Base-by-base conservation (phyloP, 2,797 vertebrate genomes). In the Chaunax sp. region DNA sequence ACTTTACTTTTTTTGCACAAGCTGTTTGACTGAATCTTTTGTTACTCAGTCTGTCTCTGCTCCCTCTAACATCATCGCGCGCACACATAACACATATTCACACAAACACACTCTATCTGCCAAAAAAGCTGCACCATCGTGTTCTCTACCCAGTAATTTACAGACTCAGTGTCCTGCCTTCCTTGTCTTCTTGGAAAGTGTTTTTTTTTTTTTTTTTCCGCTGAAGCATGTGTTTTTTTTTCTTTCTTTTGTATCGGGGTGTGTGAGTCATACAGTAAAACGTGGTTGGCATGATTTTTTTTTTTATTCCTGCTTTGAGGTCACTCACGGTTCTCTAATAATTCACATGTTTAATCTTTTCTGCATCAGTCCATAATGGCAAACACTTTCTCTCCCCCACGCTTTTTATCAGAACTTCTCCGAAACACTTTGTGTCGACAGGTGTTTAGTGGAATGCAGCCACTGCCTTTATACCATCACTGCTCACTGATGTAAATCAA, bases 401-500 rank as follows among this genome's bases (percentile, higher is more conserved):
- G 35, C 52, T 49, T 47, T 58, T n/a, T 5, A 46, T 63, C 25
- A 16, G 35, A 12, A 10, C 46, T 69, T 50, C 33, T 59, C 16
- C 33, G 35, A 56, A 50, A 46, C 20, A 16, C 18, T 33, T 25
- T 51, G 28, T 65, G 65, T 70, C 60, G 57, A 47, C 33, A 50
- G 46, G 61, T 75, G 52, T 75, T 51, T 64, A 61, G 59, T 78
- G 61, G 75, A 85, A 69, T 78, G 64, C 22, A 64, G 50, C 25
- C 20, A 3, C 35, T 40, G 7, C 46, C 33, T 66, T 45, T 56
- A 46, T 53, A 28, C 20, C 28, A 23, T 52, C 26, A 18, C 49
- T 66, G 26, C 28, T 28, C 50, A 52, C 45, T 52, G 69, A 60
- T 74, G 50, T 81, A 80, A 81, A 82, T 80, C 69, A 71, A 33